A percentile compares a stretch with the other conserved stretches of the same genome.
Evolutionary conservation across 2,888 invertebrate genomes (phyloP).

Genomic region (Cryptus viduatorius): DNA sequence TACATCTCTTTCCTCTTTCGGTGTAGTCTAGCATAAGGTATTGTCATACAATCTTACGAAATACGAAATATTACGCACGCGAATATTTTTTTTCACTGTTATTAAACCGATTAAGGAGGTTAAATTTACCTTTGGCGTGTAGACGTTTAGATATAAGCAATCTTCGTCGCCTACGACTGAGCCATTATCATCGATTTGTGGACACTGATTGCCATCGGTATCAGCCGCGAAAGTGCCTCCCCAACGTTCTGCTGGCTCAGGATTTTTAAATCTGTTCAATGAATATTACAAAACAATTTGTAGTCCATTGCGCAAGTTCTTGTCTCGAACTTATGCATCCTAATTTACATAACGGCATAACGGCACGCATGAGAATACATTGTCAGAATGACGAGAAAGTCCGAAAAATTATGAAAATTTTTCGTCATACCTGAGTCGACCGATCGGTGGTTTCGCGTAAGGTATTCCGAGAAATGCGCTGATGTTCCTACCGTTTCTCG

Average conservation of each 20-base stretch:
- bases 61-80: not conserved
- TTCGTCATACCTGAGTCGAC: slow-evolving; percentile 47
- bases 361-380: not conserved
- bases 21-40: no score
- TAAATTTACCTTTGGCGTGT: slow-evolving; percentile 59
- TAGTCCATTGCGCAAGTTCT: not conserved
- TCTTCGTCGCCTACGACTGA: slow-evolving; percentile 57
- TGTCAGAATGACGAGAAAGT: not conserved
- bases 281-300: not conserved
- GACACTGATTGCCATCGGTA: slow-evolving; percentile 56
- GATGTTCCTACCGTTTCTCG: slow-evolving; percentile 51
- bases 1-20: no score
- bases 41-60: not conserved
- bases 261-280: slow-evolving; percentile 65
- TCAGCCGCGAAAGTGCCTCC: slow-evolving; percentile 35
- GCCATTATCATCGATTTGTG: slow-evolving; percentile 56
- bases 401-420: not conserved
- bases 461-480: slow-evolving; percentile 64
- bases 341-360: not conserved
- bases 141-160: slow-evolving; percentile 66
- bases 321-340: not conserved
- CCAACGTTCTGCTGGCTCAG: slow-evolving; percentile 62
- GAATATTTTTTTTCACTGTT: not conserved
- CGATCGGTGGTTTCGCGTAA: slow-evolving; percentile 64
- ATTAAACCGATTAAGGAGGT: not conserved